Evolutionary conservation across 2,113 vertebrate genomes (phyloP).

Genomic region (Ploceus nigricollis): DNA sequence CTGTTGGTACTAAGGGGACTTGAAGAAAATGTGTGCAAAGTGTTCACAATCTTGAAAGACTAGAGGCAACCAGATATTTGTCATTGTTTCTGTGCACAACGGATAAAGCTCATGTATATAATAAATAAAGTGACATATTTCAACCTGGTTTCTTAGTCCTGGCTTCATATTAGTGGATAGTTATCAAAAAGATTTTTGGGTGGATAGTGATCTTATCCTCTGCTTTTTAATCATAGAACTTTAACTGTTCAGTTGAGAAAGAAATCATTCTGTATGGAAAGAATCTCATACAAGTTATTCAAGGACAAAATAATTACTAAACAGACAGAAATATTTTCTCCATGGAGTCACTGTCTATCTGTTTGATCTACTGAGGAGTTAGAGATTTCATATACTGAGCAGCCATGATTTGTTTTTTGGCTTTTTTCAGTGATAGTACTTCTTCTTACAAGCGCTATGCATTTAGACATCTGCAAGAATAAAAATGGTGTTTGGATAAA

Average conservation of each 20-base stretch:
- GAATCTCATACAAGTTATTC: not conserved
- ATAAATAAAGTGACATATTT: not conserved
- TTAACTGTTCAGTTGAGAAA: not conserved
- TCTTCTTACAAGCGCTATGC: not conserved
- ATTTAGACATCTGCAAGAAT: not conserved
- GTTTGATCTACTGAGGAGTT: not conserved
- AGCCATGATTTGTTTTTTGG: not conserved
- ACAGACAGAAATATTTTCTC: not conserved
- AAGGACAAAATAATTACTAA: not conserved
- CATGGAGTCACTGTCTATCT: not conserved
- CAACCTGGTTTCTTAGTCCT: not conserved
- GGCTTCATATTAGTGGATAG: not conserved
- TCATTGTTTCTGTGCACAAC: not conserved
- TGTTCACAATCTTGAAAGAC: not conserved
- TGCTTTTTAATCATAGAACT: not conserved
- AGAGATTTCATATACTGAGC: not conserved
- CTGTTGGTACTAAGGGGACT: not conserved
- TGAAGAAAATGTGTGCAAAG: not conserved
- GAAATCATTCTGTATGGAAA: not conserved
- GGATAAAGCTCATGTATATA: not conserved
- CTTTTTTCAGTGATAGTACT: not conserved
- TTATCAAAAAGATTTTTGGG: not conserved
- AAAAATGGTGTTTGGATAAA: not conserved
- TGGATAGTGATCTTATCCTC: not conserved
- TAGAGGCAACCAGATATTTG: not conserved